A percentile compares a stretch with the other conserved stretches of the same genome.
These are phyloP conservation scores for Trididemnum nubilum DNA, from an alignment of 23 tunicate species.

Conservation along the genomic window DNA sequence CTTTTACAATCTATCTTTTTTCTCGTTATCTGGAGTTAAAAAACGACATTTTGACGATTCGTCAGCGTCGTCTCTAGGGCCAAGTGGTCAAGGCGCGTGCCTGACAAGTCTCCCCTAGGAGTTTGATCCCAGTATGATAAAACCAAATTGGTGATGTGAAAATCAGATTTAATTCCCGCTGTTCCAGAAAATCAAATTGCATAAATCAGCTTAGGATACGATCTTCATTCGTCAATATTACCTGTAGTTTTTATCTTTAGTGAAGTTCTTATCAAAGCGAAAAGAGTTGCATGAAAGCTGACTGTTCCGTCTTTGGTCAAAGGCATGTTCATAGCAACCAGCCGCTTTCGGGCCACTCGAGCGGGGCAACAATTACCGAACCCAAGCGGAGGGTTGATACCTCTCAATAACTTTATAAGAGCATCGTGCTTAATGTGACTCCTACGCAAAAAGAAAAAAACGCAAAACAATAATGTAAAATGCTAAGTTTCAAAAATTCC, in stretches of 20 bases:
- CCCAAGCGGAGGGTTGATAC: conserved; percentile 96
- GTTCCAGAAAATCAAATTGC: too few relatives aligned
- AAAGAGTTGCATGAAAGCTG: conserved; percentile 90
- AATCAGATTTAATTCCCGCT: too few relatives aligned
- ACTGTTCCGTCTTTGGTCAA: conserved; percentile 94
- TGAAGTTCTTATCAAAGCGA: conserved; percentile 94
- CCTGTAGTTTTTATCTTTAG: conserved; percentile 80
- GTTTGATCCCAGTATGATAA: too few relatives aligned
- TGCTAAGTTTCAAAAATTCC: too few relatives aligned
- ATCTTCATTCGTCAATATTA: neutral
- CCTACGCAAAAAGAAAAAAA: conserved; percentile 14
- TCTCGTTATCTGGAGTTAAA: too few relatives aligned
- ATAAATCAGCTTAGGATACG: too few relatives aligned
- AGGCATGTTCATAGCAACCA: conserved; percentile 99
- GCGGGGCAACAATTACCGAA: conserved; percentile 94
- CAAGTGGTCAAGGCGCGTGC: too few relatives aligned
- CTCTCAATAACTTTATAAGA: conserved; percentile 79
- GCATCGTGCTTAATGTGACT: conserved; percentile 91
- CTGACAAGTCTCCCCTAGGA: too few relatives aligned
- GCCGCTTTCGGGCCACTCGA: conserved; percentile 72
- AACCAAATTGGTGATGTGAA: too few relatives aligned
- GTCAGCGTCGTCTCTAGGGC: too few relatives aligned
- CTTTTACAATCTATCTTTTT: too few relatives aligned
- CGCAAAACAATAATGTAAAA: neutral
- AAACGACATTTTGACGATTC: too few relatives aligned